A percentile compares a stretch with the other conserved stretches of the same genome.
These are phyloP conservation scores for Troglohyphantes excavatus DNA, from an alignment of 2,888 invertebrate genomes.

Conservation along the genomic window DNA sequence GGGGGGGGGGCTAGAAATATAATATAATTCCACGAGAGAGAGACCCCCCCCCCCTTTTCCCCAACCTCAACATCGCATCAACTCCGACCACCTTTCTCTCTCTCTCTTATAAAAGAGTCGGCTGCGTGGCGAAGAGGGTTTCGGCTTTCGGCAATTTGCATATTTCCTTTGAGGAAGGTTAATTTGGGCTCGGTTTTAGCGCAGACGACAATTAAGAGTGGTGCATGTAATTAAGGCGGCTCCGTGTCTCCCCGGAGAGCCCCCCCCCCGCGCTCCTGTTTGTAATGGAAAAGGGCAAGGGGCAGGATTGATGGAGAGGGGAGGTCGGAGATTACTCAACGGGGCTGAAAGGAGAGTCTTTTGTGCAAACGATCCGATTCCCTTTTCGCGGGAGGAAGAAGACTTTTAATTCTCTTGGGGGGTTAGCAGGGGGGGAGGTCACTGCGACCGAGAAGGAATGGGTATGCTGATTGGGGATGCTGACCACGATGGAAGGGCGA, in stretches of 20 bases:
- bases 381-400: slow-evolving; percentile 55
- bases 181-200: slow-evolving; percentile 71
- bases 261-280: not conserved
- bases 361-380: slow-evolving; percentile 65
- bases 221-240: slow-evolving; percentile 73
- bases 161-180: slow-evolving; percentile 76
- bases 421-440: slow-evolving; percentile 37
- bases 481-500: slow-evolving; percentile 15
- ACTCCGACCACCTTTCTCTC: slow-evolving; percentile 44
- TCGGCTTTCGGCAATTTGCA: slow-evolving; percentile 77
- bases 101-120: slow-evolving; percentile 53
- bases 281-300: slow-evolving; percentile 58
- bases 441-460: slow-evolving; percentile 14
- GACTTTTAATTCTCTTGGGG: slow-evolving; percentile 43
- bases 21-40: slow-evolving; percentile 50
- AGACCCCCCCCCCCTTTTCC: not conserved
- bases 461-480: slow-evolving; percentile 8
- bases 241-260: slow-evolving; percentile 1
- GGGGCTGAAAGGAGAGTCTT: slow-evolving; percentile 73
- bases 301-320: slow-evolving; percentile 58
- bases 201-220: slow-evolving; percentile 71
- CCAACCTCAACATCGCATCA: slow-evolving; percentile 74
- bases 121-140: slow-evolving; percentile 33
- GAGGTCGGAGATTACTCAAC: slow-evolving; percentile 71
- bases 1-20: slow-evolving; percentile 7